A percentile compares a stretch with the other conserved stretches of the same genome.
phyloP scores from a whole-genome alignment of 2,113 vertebrate species.

The Ibidorhyncha struthersii region DNA sequence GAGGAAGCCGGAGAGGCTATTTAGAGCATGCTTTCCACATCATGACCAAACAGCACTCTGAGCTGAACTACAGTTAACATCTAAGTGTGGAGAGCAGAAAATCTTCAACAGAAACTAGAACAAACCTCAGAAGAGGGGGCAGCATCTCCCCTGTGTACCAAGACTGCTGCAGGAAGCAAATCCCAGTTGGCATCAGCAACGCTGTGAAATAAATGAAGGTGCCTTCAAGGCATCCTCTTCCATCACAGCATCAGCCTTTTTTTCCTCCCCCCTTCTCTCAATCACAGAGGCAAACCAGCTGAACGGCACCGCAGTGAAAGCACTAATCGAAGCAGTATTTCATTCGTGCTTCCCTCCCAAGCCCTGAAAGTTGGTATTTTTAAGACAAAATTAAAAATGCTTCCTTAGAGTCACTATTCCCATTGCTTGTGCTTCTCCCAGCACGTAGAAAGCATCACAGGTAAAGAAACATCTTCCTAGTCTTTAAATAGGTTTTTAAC shows the following conservation, averaged over 20 bases:
- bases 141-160: neutral
- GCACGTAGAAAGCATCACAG: neutral
- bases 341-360: neutral
- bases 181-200: neutral
- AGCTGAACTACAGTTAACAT: neutral
- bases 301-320: neutral
- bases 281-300: neutral
- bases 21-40: neutral
- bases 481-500: neutral
- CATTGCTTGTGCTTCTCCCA: neutral
- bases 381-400: neutral
- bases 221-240: neutral
- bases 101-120: neutral
- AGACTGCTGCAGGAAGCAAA: neutral
- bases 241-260: neutral
- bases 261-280: neutral
- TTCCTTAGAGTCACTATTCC: neutral
- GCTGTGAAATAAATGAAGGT: neutral
- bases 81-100: neutral
- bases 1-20: neutral
- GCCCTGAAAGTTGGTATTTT: neutral
- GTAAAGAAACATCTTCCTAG: neutral
- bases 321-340: neutral
- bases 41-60: neutral
- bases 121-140: neutral